Percentiles rank a stretch among this genome's conserved stretches.
Conservation (phyloP, 2,888 invertebrate genomes). For the Noctua pronuba region DNA sequence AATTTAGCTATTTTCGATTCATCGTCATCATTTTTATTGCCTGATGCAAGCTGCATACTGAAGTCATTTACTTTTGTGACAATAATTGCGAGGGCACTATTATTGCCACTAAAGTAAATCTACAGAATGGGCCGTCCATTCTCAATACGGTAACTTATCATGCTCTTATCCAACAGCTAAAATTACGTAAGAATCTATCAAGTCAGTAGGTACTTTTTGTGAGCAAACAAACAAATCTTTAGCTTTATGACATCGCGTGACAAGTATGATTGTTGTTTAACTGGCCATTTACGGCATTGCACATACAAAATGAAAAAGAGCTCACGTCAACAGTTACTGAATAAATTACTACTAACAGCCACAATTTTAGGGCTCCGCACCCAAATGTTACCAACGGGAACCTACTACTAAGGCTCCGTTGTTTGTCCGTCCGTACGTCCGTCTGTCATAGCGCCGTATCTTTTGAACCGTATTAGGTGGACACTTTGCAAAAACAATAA, state of each 20-base stretch:
- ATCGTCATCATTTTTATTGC: not conserved
- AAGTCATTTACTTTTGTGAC: not conserved
- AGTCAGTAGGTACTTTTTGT: slow-evolving; percentile 8
- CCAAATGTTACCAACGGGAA: not conserved
- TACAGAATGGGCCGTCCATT: not conserved
- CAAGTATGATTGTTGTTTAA: slow-evolving; percentile 34
- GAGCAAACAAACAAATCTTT: slow-evolving; percentile 5
- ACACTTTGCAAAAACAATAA: not conserved
- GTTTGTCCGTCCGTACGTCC: not conserved
- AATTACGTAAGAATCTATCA: slow-evolving; percentile 20
- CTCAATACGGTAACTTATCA: not conserved
- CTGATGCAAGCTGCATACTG: not conserved
- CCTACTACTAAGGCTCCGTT: not conserved
- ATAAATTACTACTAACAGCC: slow-evolving; percentile 42
- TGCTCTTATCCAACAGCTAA: not conserved
- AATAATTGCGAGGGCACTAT: not conserved
- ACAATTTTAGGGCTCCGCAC: not conserved
- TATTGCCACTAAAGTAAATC: too few species aligned
- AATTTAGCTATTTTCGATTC: not conserved
- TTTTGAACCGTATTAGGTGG: not conserved
- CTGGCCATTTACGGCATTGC: slow-evolving; percentile 25
- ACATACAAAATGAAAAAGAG: slow-evolving; percentile 32
- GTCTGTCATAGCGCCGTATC: not conserved
- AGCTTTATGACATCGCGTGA: slow-evolving; percentile 33
- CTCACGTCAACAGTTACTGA: slow-evolving; percentile 16